Conservation (phyloP, 2,113 vertebrate genomes). For the Felis chaus region DNA sequence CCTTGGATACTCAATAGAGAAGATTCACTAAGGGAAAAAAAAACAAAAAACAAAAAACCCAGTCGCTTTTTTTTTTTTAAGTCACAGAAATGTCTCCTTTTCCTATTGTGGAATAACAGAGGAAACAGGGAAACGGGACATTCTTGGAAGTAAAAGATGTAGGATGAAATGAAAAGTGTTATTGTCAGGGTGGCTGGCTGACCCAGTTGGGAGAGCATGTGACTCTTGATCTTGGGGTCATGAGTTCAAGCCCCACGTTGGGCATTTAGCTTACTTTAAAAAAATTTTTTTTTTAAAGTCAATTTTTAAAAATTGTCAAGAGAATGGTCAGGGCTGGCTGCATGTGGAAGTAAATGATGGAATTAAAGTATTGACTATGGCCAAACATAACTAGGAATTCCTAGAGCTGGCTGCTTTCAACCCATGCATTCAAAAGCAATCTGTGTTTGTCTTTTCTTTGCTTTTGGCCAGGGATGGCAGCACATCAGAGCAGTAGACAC, state of each 20-base stretch:
- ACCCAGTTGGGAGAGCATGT: too few species aligned
- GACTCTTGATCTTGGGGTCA: too few species aligned
- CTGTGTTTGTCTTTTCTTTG: constrained; percentile 50
- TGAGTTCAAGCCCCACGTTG: too few species aligned
- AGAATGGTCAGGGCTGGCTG: constrained; percentile 69
- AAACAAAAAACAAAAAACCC: too few species aligned
- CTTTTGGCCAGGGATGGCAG: constrained; percentile 62
- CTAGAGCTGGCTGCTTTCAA: constrained; percentile 63
- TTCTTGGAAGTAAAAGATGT: not conserved
- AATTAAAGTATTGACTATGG: constrained; percentile 62
- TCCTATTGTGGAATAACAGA: constrained; percentile 50
- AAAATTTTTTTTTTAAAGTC: too few species aligned
- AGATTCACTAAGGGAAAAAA: constrained; percentile 17
- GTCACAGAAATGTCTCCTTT: constrained; percentile 54
- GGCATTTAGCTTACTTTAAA: too few species aligned
- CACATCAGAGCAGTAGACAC: not conserved
- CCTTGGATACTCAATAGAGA: constrained; percentile 67
- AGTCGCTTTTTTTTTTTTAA: not conserved
- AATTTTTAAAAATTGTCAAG: not conserved
- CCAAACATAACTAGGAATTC: constrained; percentile 70
- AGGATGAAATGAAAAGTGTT: not conserved
- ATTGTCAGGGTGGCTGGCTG: not conserved
- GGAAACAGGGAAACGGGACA: not conserved
- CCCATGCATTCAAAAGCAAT: not conserved
- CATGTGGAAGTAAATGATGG: constrained; percentile 65